phyloP scores from a whole-genome alignment of 2,888 invertebrate genomes.

The Amblyjoppa fuscipennis region DNA sequence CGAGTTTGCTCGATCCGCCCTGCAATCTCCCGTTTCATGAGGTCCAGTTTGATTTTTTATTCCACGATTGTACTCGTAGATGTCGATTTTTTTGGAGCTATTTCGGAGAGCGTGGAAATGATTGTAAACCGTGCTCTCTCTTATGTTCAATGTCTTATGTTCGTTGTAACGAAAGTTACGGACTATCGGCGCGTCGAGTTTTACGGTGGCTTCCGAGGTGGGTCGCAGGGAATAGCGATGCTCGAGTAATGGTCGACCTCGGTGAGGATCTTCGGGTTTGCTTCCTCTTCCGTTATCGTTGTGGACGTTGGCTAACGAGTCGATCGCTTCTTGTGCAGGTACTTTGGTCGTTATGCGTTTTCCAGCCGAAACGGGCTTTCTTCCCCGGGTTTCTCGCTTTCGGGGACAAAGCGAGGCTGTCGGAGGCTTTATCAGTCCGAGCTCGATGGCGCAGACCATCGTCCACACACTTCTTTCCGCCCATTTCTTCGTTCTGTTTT shows the following conservation, averaged over 20 bases:
- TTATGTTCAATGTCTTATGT: too few species aligned
- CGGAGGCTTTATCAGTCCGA: conserved; percentile 68
- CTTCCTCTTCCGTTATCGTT: not conserved
- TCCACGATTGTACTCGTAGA: not conserved
- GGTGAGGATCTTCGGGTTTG: not conserved
- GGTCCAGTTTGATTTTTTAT: not conserved
- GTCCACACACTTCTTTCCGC: conserved; percentile 73
- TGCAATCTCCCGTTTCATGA: not conserved
- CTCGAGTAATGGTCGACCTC: not conserved
- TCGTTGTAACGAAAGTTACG: not conserved
- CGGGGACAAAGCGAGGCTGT: not conserved
- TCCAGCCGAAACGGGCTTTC: conserved; percentile 2
- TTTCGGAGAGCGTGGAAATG: conserved; percentile 11
- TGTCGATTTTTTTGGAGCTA: not conserved
- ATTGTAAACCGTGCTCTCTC: conserved; percentile 19
- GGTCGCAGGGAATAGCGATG: conserved; percentile 19
- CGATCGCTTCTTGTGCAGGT: not conserved
- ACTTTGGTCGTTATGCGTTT: not conserved
- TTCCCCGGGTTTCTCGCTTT: not conserved
- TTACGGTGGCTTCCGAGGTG: not conserved
- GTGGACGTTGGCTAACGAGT: not conserved
- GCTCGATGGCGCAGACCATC: conserved; percentile 72
- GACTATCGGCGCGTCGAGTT: not conserved
- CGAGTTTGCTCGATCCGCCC: not conserved
- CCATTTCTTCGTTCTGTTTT: conserved; percentile 56